Conservation (phyloP, 2,113 vertebrate genomes). For the Sporophila hypoxantha region DNA sequence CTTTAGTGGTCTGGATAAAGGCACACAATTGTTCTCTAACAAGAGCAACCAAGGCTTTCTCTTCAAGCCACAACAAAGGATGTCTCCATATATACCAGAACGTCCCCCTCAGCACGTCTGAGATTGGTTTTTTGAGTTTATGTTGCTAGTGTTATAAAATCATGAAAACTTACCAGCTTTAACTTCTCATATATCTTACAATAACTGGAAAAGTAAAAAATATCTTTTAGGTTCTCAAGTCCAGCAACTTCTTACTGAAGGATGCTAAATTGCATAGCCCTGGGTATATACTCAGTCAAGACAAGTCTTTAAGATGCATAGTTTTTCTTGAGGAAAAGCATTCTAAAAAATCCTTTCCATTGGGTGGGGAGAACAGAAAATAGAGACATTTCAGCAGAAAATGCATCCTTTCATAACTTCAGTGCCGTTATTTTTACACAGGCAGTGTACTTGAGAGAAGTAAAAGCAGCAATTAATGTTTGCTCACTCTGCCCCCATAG, state of each 20-base stretch:
- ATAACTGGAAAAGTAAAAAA: background rate
- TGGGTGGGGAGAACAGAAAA: background rate
- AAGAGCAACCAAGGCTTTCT: background rate
- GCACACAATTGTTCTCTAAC: background rate
- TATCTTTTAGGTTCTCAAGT: background rate
- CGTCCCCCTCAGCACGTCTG: rapidly evolving
- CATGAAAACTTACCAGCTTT: background rate
- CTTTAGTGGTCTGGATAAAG: background rate
- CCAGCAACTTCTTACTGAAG: background rate
- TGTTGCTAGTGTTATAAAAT: background rate
- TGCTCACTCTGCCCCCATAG: background rate
- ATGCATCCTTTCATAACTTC: background rate
- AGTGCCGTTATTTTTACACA: background rate
- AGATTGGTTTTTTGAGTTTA: background rate
- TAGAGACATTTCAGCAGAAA: background rate
- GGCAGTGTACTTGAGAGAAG: background rate
- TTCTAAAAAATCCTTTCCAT: background rate
- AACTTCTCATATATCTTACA: background rate
- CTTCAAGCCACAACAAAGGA: slow-evolving; percentile 16
- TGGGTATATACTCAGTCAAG: background rate
- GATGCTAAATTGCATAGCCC: background rate
- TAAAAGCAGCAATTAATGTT: background rate
- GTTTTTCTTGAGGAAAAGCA: background rate
- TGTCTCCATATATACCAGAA: background rate
- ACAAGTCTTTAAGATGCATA: background rate